A percentile compares a stretch with the other conserved stretches of the same genome.
These are phyloP conservation scores for Lymantria dispar DNA, from an alignment of 2,888 invertebrate genomes.

Conservation along the genomic window DNA sequence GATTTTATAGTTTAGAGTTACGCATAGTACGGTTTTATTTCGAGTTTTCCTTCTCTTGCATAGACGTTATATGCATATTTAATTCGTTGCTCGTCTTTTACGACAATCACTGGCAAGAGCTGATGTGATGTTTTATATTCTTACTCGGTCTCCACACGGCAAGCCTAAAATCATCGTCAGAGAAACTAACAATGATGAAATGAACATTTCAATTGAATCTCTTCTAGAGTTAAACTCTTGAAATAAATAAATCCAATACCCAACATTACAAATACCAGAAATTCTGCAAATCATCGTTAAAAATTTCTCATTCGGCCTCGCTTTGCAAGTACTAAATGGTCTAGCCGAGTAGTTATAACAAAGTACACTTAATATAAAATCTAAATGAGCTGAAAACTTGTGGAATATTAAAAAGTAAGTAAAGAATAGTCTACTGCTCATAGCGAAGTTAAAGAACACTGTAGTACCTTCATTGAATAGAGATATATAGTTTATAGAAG, in stretches of 20 bases:
- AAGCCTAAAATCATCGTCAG: too few species aligned
- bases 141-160: too few species aligned
- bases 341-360: conserved; percentile 29
- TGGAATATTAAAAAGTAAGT: conserved; percentile 65
- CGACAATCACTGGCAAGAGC: too few species aligned
- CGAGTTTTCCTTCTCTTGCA: too few species aligned
- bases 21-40: too few species aligned
- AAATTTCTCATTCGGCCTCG: conserved; percentile 22
- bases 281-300: conserved; percentile 5
- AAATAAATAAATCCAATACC: background rate
- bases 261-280: background rate
- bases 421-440: conserved; percentile 59
- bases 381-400: conserved; percentile 67
- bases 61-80: too few species aligned
- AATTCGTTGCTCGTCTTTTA: too few species aligned
- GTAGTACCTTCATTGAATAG: conserved; percentile 25
- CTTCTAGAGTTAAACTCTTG: too few species aligned
- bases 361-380: conserved; percentile 43
- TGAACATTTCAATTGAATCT: too few species aligned
- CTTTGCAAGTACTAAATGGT: conserved; percentile 22
- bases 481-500: conserved; percentile 33
- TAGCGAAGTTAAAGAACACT: conserved; percentile 53
- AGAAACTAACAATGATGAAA: too few species aligned
- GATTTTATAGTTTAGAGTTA: too few species aligned
- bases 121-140: too few species aligned